Conservation (phyloP, 2,113 vertebrate genomes). For the Bubalus kerabau region DNA sequence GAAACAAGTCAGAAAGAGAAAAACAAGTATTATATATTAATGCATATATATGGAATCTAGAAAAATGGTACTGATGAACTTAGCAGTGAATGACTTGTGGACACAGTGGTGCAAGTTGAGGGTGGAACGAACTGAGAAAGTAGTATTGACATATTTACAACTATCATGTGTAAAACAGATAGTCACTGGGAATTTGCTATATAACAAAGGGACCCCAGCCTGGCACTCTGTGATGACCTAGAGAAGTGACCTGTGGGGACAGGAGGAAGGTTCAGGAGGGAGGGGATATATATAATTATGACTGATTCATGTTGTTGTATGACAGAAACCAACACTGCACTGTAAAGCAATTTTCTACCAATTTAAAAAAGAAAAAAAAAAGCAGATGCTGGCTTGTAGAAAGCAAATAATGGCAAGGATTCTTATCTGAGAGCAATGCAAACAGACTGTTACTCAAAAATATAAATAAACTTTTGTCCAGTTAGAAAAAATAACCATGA, state of each 20-base stretch:
- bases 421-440: not conserved
- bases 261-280: not conserved
- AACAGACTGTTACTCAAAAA: conserved; percentile 2
- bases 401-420: not conserved
- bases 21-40: not conserved
- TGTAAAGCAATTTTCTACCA: not conserved
- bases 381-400: not conserved
- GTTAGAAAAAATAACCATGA: not conserved
- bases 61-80: not conserved
- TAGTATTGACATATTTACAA: not conserved
- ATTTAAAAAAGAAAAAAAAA: not conserved
- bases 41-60: not conserved
- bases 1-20: not conserved
- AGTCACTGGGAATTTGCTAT: not conserved
- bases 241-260: not conserved
- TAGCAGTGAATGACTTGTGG: not conserved
- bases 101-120: not conserved
- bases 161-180: not conserved
- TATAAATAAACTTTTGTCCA: not conserved
- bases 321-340: not conserved
- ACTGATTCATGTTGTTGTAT: not conserved
- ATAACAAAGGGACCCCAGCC: not conserved
- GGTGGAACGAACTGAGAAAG: not conserved
- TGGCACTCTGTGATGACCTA: not conserved
- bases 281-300: not conserved